Conservation (phyloP, 2,797 vertebrate genomes). For the Sebastes cheni region DNA sequence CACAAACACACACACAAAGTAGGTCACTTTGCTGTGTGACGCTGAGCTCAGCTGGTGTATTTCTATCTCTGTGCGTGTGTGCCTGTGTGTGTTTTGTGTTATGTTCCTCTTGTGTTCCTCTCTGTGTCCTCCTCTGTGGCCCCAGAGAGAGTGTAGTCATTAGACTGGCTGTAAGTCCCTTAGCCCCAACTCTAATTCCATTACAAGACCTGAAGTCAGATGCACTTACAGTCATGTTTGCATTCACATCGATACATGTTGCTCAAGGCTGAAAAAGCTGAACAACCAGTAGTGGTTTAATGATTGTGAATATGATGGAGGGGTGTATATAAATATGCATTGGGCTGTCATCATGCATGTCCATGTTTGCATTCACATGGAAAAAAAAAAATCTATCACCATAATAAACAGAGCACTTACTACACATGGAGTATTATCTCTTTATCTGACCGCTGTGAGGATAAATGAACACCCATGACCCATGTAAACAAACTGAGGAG, state of each 20-base stretch:
- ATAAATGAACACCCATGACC: slow-evolving; percentile 37
- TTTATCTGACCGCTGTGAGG: not conserved
- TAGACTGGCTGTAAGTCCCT: slow-evolving; percentile 61
- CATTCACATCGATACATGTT: not conserved
- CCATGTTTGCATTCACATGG: slow-evolving; percentile 15
- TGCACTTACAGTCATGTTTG: slow-evolving; percentile 42
- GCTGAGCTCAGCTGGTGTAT: slow-evolving; percentile 53
- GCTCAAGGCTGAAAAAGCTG: not conserved
- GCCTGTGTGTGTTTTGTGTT: slow-evolving; percentile 26
- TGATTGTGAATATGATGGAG: not conserved
- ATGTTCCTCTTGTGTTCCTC: slow-evolving; percentile 39
- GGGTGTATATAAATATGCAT: slow-evolving; percentile 6
- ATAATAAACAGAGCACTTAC: not conserved
- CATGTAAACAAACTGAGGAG: slow-evolving; percentile 32
- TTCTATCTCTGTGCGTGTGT: slow-evolving; percentile 18
- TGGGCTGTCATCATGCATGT: slow-evolving; percentile 1
- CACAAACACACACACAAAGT: slow-evolving; percentile 44
- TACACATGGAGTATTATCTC: not conserved
- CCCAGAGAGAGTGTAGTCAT: slow-evolving; percentile 52
- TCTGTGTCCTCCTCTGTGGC: slow-evolving; percentile 19
- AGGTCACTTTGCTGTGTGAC: slow-evolving; percentile 70
- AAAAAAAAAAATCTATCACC: slow-evolving; percentile 15
- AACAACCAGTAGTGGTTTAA: slow-evolving; percentile 1
- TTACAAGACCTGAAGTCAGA: slow-evolving; percentile 49
- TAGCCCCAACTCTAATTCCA: slow-evolving; percentile 58